Percentiles rank a stretch among this genome's conserved stretches.
These are phyloP conservation scores for Xenopus petersii DNA, from an alignment of 2,797 vertebrate genomes.

Conservation along the genomic window DNA sequence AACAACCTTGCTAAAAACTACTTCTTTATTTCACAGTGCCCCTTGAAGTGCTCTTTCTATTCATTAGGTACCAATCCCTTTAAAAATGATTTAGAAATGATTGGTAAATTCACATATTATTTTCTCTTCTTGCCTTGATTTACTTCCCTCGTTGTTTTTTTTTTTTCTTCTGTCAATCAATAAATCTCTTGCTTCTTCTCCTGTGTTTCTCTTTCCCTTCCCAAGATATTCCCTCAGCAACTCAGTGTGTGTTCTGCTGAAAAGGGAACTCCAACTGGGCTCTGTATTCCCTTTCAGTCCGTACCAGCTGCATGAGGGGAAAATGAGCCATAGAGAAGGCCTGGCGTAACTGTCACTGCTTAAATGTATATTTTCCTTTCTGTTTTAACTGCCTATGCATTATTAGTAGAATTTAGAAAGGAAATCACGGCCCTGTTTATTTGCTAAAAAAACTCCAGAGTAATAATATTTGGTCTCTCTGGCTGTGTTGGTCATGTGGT, in stretches of 20 bases:
- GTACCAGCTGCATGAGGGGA: constrained; percentile 47
- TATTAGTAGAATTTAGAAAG: constrained; percentile 37
- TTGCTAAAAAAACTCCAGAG: constrained; percentile 44
- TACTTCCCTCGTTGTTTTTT: constrained; percentile 42
- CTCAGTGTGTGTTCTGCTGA: constrained; percentile 54
- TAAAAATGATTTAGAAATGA: background rate
- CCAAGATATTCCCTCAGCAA: constrained; percentile 9
- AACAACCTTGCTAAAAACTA: no score
- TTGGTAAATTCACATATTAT: constrained; percentile 24
- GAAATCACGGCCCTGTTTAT: constrained; percentile 38
- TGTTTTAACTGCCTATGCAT: constrained; percentile 30
- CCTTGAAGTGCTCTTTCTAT: no score
- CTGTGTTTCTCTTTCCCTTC: constrained; percentile 44
- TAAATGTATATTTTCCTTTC: constrained; percentile 41
- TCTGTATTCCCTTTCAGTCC: constrained; percentile 28
- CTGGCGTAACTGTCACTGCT: constrained; percentile 21
- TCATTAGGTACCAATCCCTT: no score
- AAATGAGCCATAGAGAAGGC: constrained; percentile 22
- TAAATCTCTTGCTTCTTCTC: constrained; percentile 51
- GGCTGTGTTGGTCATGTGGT: constrained; percentile 25
- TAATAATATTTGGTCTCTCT: constrained; percentile 45
- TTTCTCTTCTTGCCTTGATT: constrained; percentile 23
- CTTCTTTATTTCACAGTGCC: no score
- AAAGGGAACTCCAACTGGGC: constrained; percentile 44
- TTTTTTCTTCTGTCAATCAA: constrained; percentile 48